Base-by-base conservation (phyloP, 1,140 invertebrate genomes). In the Cydia amplana region DNA sequence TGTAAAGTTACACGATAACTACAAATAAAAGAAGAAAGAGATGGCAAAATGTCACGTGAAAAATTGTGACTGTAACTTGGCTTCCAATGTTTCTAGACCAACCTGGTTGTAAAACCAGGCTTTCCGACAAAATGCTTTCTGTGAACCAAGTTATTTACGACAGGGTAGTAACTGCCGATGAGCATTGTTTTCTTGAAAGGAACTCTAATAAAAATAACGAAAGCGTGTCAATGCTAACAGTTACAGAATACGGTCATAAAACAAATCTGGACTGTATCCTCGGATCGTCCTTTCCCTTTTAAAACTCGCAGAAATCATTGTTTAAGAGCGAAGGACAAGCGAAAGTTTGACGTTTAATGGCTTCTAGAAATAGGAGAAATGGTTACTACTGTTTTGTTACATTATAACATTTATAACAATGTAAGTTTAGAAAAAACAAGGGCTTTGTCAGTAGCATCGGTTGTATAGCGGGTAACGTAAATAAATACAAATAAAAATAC, bases 201-300 rank as follows among this genome's bases (percentile, higher is more conserved):
- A 10, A 23, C 49, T 51, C 49, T 16, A n/a, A 70, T 36, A 70
- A 70, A 70, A 70, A 67, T 6, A 67, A 67, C 25, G 65, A 70
- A 70, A 70, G 65, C 16, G 28, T 32, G 28, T 40, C 32, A 70
- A 70, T 70, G 28, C 16, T 60, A 60, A 60, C 55, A 60, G 55
- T 60, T 60, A 60, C 55, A 23, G 18, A 60, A 60, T 12, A 70
- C 65, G n/a, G 9, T 9, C n/a, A 43, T 10, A 36, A 70, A 70
- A 40, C 32, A 70, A 40, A 40, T 70, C 65, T n/a, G 28, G n/a
- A 36, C 43, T 16, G 28, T 18, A 3, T 65, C 28, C 10, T 65
- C 28, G 28, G n/a, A 70, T 70, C 32, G 65, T 36, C 65, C 65
- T 70, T 70, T 70, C 65, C 65, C 65, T 70, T 70, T 70, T 43